Base-by-base conservation (phyloP, 2,888 invertebrate species). In the Alcis repandata region DNA sequence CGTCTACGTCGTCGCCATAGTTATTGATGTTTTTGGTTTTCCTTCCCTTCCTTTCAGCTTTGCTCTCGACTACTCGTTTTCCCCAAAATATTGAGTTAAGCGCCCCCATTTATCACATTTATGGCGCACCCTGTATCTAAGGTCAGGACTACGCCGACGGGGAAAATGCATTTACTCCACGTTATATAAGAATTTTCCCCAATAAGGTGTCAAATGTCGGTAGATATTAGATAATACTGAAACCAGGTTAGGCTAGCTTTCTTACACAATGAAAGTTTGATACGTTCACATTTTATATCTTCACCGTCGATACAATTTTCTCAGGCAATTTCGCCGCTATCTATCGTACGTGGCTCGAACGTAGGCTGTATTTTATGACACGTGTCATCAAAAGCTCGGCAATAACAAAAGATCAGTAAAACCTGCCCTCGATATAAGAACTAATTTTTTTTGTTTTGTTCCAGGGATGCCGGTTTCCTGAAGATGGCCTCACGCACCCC, bases 401-500 rank as follows among this genome's bases (percentile, higher is more conserved):
- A 58, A 65, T 70, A 63, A 67, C 63, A 60, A 71, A 67, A 41
- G 38, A 54, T 41, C 45, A 63, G 48, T 60, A 48, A 48, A 40
- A 52, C 27, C 45, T 57, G 51, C 19, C 52, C 15, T 54, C 17
- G 20, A 45, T 60, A 56, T 68, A 62, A 65, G 40, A 20, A 45
- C 62, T 36, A 19, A 59, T 46, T 27, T 69, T 43, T 64, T 80
- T 82, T 88, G 82, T 84, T 75, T 93, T 93, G 91, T 95, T 95
- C 40, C 95, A 96, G 96, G 96, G 96, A 96, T 96, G 96, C 96
- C 95, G 96, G 96, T 96, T 95, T 96, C 96, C 94, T 96, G 96
- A 97, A 97, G 95, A 97, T 98, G 98, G 98, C 97, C 95, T 97
- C 98, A 94, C 95, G 95, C 92, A 97, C 98, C 94, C 97, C 97